Evolutionary conservation across 2,888 invertebrate genomes (phyloP).

Genomic region (Aleiodes testaceus): DNA sequence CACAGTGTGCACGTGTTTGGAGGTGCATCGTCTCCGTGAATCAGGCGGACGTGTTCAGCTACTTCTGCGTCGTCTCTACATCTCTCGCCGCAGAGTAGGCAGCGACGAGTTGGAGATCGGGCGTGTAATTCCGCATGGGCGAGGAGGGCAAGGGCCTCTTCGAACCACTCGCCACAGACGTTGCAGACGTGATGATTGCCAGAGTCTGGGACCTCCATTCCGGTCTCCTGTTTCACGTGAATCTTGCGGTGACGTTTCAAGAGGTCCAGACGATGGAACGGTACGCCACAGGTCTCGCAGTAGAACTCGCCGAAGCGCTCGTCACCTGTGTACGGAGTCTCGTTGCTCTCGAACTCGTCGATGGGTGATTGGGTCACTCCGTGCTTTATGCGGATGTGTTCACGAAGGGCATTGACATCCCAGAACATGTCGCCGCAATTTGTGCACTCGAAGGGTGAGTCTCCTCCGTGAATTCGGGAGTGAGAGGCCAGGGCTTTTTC

Average conservation of each 20-base stretch:
- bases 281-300: constrained; percentile 85
- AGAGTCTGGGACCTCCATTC: constrained; percentile 61
- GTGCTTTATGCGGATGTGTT: constrained; percentile 78
- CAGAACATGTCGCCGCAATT: constrained; percentile 89
- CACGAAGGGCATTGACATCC: constrained; percentile 77
- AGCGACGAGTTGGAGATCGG: constrained; percentile 74
- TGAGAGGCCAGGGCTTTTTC: constrained; percentile 89
- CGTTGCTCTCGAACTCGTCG: constrained; percentile 74
- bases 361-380: constrained; percentile 68
- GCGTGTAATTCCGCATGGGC: constrained; percentile 88
- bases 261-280: constrained; percentile 85
- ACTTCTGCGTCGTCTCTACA: constrained; percentile 79
- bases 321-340: constrained; percentile 76
- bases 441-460: constrained; percentile 86
- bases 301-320: constrained; percentile 77
- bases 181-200: constrained; percentile 80
- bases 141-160: constrained; percentile 83
- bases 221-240: constrained; percentile 69
- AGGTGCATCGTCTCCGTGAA: constrained; percentile 78
- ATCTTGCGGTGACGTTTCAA: constrained; percentile 79
- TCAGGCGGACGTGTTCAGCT: constrained; percentile 78
- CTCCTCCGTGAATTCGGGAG: constrained; percentile 84
- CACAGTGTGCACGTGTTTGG: constrained; percentile 81
- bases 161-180: constrained; percentile 86
- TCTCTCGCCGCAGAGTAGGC: constrained; percentile 80